phyloP scores from a whole-genome alignment of 2,888 invertebrate genomes.

The Phyto melanocephala region DNA sequence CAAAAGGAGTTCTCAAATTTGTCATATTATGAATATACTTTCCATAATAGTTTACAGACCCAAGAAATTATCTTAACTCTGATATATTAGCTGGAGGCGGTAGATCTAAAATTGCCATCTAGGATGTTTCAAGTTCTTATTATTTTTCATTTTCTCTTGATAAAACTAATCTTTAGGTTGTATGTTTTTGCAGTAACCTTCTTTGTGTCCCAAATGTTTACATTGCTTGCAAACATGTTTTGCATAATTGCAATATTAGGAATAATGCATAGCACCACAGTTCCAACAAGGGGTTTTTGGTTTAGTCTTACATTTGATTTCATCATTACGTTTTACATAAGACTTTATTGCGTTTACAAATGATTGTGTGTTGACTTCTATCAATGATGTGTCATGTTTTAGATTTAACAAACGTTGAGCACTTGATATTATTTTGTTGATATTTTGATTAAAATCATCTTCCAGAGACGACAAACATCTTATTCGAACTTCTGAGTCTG shows the following conservation, averaged over 20 bases:
- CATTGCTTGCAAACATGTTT: not conserved
- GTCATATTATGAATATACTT: too few relatives aligned
- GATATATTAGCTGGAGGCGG: too few relatives aligned
- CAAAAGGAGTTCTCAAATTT: too few relatives aligned
- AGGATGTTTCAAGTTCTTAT: not conserved
- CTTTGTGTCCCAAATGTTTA: conserved; percentile 3
- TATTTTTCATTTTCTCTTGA: not conserved
- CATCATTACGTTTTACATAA: not conserved
- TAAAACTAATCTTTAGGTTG: not conserved
- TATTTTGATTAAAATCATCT: conserved; percentile 10
- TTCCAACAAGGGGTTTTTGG: conserved; percentile 15
- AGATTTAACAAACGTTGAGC: conserved; percentile 2
- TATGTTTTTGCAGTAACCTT: not conserved
- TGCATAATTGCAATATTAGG: not conserved
- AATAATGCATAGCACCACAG: conserved; percentile 6
- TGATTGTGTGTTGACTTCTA: not conserved
- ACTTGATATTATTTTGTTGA: not conserved
- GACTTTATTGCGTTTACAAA: not conserved
- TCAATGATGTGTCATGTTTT: conserved; percentile 1
- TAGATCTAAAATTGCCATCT: too few relatives aligned
- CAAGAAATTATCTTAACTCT: too few relatives aligned
- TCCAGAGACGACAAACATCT: conserved; percentile 11
- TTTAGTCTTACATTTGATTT: not conserved
- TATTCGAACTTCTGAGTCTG: conserved; percentile 19
- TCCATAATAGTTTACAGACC: too few relatives aligned